Conservation (phyloP, 1,140 invertebrate species). For the Dendrolimus punctatus region DNA sequence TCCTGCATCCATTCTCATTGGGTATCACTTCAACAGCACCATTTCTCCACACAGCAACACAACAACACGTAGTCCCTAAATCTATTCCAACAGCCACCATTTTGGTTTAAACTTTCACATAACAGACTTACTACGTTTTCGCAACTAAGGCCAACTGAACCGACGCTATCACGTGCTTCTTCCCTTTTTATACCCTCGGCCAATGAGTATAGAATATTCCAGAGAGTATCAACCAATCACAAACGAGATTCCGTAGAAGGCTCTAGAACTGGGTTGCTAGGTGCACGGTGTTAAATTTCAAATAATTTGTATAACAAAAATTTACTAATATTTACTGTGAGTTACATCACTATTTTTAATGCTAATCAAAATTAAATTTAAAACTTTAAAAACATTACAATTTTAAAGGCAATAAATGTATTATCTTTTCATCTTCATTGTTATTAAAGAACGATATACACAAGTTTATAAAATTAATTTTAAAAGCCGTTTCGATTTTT, state of each 20-base stretch:
- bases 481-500: too few relatives aligned
- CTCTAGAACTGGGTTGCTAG: constrained; percentile 41
- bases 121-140: constrained; percentile 16
- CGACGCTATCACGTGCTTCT: constrained; percentile 14
- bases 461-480: too few relatives aligned
- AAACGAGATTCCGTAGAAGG: constrained; percentile 17
- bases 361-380: too few relatives aligned
- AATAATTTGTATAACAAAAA: not conserved
- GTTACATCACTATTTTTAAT: too few relatives aligned
- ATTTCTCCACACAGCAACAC: constrained; percentile 80
- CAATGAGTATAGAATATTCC: constrained; percentile 39
- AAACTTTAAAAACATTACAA: too few relatives aligned
- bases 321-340: not conserved
- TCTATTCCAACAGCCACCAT: constrained; percentile 77
- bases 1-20: constrained; percentile 89
- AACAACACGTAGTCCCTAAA: constrained; percentile 81
- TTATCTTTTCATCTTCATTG: too few relatives aligned
- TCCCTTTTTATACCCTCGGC: constrained; percentile 34
- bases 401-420: too few relatives aligned
- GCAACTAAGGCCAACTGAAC: constrained; percentile 7
- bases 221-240: constrained; percentile 36
- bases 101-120: constrained; percentile 10
- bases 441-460: too few relatives aligned
- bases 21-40: constrained; percentile 90
- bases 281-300: constrained; percentile 6